Conservation (phyloP, 2,797 vertebrate species). For the Trematomus bernacchii region DNA sequence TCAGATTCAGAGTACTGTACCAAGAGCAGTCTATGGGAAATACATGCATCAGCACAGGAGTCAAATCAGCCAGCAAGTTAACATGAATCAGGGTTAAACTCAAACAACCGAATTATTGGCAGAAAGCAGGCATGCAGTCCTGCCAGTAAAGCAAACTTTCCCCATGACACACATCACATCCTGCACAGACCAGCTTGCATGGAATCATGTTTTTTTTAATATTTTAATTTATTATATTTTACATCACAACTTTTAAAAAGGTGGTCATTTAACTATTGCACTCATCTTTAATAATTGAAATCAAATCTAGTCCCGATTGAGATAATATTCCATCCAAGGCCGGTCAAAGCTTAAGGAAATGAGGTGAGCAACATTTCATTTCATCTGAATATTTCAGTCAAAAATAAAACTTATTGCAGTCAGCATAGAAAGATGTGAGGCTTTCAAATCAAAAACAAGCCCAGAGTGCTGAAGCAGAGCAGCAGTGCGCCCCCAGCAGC, state of each 20-base stretch:
- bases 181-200: constrained; percentile 82
- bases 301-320: constrained; percentile 37
- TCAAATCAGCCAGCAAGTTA: constrained; percentile 75
- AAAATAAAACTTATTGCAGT: constrained; percentile 66
- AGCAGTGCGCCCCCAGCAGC: constrained; percentile 71
- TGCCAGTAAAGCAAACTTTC: constrained; percentile 68
- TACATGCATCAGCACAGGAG: constrained; percentile 77
- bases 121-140: constrained; percentile 83
- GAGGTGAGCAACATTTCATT: constrained; percentile 51
- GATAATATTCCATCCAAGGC: constrained; percentile 80
- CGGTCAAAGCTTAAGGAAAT: constrained; percentile 70
- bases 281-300: constrained; percentile 11
- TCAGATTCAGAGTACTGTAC: constrained; percentile 84
- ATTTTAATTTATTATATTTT: constrained; percentile 19
- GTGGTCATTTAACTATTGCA: constrained; percentile 1
- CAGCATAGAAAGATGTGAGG: constrained; percentile 58
- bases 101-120: constrained; percentile 63
- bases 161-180: constrained; percentile 66
- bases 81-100: constrained; percentile 66
- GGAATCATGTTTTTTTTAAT: constrained; percentile 65
- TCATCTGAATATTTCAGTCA: constrained; percentile 51
- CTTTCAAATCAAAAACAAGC: constrained; percentile 69
- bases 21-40: constrained; percentile 73
- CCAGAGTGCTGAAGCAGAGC: constrained; percentile 77
- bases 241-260: not conserved